These are phyloP conservation scores for Melieria picta DNA, from an alignment of 2,888 invertebrate genomes.

Conservation along the genomic window DNA sequence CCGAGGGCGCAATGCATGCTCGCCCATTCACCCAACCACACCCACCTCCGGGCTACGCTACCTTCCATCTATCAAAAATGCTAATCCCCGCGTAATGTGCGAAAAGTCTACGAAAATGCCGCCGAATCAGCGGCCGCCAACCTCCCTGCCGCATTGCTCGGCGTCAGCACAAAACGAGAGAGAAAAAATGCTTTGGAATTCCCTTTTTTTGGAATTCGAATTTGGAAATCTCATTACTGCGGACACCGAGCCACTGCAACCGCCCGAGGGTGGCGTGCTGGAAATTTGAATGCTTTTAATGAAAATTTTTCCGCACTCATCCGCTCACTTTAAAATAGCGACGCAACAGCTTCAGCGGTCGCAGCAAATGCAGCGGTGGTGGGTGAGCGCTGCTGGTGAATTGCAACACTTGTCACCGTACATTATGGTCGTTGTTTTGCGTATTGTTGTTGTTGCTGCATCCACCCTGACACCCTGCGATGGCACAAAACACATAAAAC, in stretches of 20 bases:
- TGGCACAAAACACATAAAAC: slow-evolving; percentile 1
- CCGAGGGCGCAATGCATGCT: too few relatives aligned
- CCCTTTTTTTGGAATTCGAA: slow-evolving; percentile 23
- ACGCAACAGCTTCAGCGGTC: too few relatives aligned
- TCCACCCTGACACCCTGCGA: neutral
- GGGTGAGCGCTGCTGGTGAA: slow-evolving; percentile 26
- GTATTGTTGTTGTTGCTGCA: neutral
- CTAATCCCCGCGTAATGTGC: slow-evolving; percentile 62
- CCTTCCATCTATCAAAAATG: slow-evolving; percentile 34
- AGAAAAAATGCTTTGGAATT: slow-evolving; percentile 51
- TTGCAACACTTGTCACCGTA: slow-evolving; percentile 51
- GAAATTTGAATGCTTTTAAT: slow-evolving; percentile 27
- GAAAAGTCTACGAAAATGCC: slow-evolving; percentile 59
- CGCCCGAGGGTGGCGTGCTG: neutral
- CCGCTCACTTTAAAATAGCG: too few relatives aligned
- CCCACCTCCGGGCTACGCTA: neutral
- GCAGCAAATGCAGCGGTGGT: too few relatives aligned
- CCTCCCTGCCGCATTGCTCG: slow-evolving; percentile 52
- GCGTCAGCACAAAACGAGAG: slow-evolving; percentile 51
- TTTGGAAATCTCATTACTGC: neutral
- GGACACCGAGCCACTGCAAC: slow-evolving; percentile 1
- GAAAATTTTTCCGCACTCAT: slow-evolving; percentile 18
- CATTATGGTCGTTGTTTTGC: neutral
- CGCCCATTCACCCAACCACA: neutral
- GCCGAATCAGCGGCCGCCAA: slow-evolving; percentile 29